Conservation (phyloP, 2,797 vertebrate species). For the Sebastiscus tertius region DNA sequence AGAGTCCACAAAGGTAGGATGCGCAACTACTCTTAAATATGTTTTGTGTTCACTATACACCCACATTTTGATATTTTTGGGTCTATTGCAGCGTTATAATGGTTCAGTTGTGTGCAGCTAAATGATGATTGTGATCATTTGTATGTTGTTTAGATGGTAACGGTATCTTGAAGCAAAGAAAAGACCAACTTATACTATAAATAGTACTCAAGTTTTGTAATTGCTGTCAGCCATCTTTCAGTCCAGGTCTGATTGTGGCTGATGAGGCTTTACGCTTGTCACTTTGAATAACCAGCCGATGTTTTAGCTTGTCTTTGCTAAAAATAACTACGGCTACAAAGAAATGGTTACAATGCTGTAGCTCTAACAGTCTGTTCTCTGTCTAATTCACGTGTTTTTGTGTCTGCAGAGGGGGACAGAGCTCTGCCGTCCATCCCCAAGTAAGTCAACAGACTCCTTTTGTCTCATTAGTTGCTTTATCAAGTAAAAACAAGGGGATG, state of each 20-base stretch:
- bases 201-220: not conserved
- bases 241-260: constrained; percentile 19
- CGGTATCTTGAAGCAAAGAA: not conserved
- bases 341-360: not conserved
- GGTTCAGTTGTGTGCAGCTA: not conserved
- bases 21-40: not conserved
- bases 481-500: not conserved
- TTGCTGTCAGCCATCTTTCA: constrained; percentile 19
- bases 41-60: not conserved
- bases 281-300: constrained; percentile 39
- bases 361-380: not conserved
- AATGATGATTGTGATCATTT: not conserved
- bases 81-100: not conserved
- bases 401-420: constrained; percentile 93
- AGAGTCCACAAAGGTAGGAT: constrained; percentile 93
- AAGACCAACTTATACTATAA: not conserved
- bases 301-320: constrained; percentile 22
- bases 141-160: not conserved
- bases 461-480: not conserved
- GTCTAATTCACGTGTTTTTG: constrained; percentile 34
- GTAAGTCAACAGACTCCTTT: constrained; percentile 80
- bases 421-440: constrained; percentile 98
- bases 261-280: constrained; percentile 30
- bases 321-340: constrained; percentile 45
- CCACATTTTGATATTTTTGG: not conserved